A percentile compares a stretch with the other conserved stretches of the same genome.
phyloP scores from a whole-genome alignment of 1,140 invertebrate species.

The Adelges cooleyi region DNA sequence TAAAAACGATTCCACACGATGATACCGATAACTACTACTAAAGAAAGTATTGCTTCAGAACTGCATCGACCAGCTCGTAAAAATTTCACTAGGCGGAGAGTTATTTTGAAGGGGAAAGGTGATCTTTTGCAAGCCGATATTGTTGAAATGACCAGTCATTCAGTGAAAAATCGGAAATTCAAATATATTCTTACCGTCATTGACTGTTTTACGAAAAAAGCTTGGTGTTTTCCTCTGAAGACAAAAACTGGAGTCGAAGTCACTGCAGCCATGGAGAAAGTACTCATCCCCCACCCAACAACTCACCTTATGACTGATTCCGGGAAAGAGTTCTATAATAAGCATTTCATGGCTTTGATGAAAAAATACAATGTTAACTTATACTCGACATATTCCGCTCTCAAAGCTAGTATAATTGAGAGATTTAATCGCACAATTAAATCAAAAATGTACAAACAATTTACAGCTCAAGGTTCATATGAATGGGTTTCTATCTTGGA shows the following conservation, averaged over 20 bases:
- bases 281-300: background rate
- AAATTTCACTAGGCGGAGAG: conserved; percentile 8
- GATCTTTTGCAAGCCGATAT: conserved; percentile 30
- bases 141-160: conserved; percentile 26
- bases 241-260: conserved; percentile 39
- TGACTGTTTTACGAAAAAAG: conserved; percentile 39
- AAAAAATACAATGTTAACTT: conserved; percentile 35
- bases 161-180: conserved; percentile 33
- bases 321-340: conserved; percentile 36
- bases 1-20: no score
- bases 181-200: conserved; percentile 36
- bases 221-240: conserved; percentile 40
- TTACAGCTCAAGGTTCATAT: background rate
- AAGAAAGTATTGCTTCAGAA: conserved; percentile 8
- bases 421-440: conserved; percentile 40
- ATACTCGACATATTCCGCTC: conserved; percentile 36
- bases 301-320: background rate
- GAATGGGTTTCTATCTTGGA: background rate
- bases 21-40: no score
- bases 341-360: conserved; percentile 35
- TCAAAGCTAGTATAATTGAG: conserved; percentile 39
- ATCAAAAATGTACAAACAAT: conserved; percentile 11
- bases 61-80: conserved; percentile 6
- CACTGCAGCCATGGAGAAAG: conserved; percentile 33
- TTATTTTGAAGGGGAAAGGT: conserved; percentile 27